Evolutionary conservation across 1,140 invertebrate genomes (phyloP).

Genomic region (Drosophila orena): DNA sequence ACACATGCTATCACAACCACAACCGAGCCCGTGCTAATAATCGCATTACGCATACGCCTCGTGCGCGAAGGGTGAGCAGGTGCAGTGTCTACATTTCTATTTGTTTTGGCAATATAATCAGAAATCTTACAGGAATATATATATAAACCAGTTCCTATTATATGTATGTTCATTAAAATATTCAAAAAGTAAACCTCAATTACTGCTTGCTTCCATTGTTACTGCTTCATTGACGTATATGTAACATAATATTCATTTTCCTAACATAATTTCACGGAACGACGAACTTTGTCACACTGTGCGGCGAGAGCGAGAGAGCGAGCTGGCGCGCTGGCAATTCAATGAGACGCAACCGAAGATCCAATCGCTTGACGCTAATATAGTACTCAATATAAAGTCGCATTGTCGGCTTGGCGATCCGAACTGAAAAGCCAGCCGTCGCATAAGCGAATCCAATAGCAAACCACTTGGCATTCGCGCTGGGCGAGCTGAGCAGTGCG

Average conservation of each 20-base stretch:
- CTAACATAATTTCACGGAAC: background rate
- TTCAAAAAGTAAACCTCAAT: no score
- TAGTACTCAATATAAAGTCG: conserved; percentile 2
- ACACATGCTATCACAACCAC: background rate
- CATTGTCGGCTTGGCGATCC: conserved; percentile 17
- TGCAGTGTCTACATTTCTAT: no score
- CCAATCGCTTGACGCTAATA: conserved; percentile 12
- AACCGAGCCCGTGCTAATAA: background rate
- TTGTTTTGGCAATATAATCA: no score
- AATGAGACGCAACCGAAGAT: conserved; percentile 4
- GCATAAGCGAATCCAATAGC: background rate
- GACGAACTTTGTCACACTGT: background rate
- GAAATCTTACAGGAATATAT: no score
- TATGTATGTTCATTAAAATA: no score
- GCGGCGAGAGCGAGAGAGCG: background rate
- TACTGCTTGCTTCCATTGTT: no score
- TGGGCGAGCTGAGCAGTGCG: conserved; percentile 32
- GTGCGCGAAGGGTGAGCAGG: conserved; percentile 11
- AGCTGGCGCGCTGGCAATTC: background rate
- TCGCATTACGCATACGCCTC: conserved; percentile 55
- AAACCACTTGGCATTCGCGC: conserved; percentile 28
- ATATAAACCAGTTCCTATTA: no score
- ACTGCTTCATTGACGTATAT: no score
- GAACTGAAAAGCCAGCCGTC: conserved; percentile 14
- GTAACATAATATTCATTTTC: background rate